phyloP scores from a whole-genome alignment of 2,888 invertebrate genomes.

The Ischnura elegans region DNA sequence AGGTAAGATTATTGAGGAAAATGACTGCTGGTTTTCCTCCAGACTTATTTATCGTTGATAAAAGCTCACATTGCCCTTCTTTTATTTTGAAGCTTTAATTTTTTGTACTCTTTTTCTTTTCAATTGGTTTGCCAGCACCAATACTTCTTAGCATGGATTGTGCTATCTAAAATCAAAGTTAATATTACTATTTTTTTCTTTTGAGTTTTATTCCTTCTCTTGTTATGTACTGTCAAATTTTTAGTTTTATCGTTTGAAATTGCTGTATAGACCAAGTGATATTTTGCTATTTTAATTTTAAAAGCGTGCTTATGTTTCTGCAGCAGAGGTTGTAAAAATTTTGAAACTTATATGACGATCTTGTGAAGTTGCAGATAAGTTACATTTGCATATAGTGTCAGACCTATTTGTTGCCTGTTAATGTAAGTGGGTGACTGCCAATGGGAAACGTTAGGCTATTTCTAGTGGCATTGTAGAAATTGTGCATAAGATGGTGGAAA shows the following conservation, averaged over 20 bases:
- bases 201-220: not conserved
- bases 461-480: slow-evolving; percentile 63
- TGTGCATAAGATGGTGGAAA: slow-evolving; percentile 67
- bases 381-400: slow-evolving; percentile 66
- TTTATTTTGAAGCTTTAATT: slow-evolving; percentile 39
- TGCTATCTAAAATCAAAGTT: too few relatives aligned
- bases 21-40: slow-evolving; percentile 25
- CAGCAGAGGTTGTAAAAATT: slow-evolving; percentile 27
- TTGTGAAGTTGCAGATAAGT: slow-evolving; percentile 51
- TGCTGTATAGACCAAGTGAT: not conserved
- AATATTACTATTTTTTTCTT: not conserved
- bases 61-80: slow-evolving; percentile 14
- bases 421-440: slow-evolving; percentile 65
- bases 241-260: not conserved
- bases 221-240: not conserved
- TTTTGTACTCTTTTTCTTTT: slow-evolving; percentile 44
- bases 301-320: not conserved
- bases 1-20: not conserved
- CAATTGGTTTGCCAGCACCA: slow-evolving; percentile 34
- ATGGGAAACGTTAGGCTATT: slow-evolving; percentile 67
- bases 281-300: not conserved
- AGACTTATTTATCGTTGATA: slow-evolving; percentile 37
- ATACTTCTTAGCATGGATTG: slow-evolving; percentile 8
- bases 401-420: slow-evolving; percentile 66
- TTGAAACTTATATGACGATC: slow-evolving; percentile 48